Percentiles rank a stretch among this genome's conserved stretches.
Conservation (phyloP, 2,888 invertebrate species). For the Tortrix viridana region DNA sequence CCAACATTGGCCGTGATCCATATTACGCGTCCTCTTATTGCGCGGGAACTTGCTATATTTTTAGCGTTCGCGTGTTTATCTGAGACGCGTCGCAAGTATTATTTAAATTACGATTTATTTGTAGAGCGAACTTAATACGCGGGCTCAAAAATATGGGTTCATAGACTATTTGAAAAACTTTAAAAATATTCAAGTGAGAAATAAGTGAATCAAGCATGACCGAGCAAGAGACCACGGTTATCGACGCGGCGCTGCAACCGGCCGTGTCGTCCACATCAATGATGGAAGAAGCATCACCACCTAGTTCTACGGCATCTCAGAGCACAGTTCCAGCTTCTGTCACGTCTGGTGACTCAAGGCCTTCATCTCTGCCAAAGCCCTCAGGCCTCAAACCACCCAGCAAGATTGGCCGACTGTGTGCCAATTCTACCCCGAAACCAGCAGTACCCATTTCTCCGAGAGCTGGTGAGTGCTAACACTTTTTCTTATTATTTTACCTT, state of each 20-base stretch:
- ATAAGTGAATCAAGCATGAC: slow-evolving; percentile 70
- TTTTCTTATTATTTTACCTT: neutral
- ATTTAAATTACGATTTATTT: slow-evolving; percentile 34
- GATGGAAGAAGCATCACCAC: slow-evolving; percentile 60
- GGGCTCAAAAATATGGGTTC: slow-evolving; percentile 43
- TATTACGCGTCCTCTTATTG: slow-evolving; percentile 75
- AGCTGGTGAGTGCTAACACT: slow-evolving; percentile 67
- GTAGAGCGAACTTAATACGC: slow-evolving; percentile 32
- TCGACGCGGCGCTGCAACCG: slow-evolving; percentile 52
- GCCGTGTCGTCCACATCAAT: slow-evolving; percentile 66
- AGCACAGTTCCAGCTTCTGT: slow-evolving; percentile 44
- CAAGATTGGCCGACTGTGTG: slow-evolving; percentile 88
- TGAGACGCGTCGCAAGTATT: slow-evolving; percentile 57
- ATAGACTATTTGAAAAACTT: slow-evolving; percentile 38
- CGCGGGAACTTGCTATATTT: slow-evolving; percentile 82
- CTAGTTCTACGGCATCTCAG: slow-evolving; percentile 59
- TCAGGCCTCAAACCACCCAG: slow-evolving; percentile 86
- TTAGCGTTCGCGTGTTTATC: slow-evolving; percentile 72
- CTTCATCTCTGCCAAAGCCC: slow-evolving; percentile 78
- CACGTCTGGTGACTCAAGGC: slow-evolving; percentile 60
- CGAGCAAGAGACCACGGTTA: slow-evolving; percentile 62
- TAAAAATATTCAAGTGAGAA: slow-evolving; percentile 49
- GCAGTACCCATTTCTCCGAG: slow-evolving; percentile 86
- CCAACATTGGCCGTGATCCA: slow-evolving; percentile 80
- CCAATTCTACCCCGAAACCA: slow-evolving; percentile 86